Evolutionary conservation across 2,113 vertebrate genomes (phyloP).

Genomic region (Pluvianellus socialis): DNA sequence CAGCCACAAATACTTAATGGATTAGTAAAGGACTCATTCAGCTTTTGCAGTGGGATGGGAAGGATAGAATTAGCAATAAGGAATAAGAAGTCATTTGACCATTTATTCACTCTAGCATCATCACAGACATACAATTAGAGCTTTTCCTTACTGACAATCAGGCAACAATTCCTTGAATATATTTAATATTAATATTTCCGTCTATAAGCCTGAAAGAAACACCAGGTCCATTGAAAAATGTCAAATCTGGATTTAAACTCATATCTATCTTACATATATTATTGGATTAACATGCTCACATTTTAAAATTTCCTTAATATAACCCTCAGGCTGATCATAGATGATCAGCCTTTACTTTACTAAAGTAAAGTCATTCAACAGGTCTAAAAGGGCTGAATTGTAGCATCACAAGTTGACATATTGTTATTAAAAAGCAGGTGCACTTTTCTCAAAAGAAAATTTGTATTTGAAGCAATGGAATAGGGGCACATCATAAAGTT

Average conservation of each 20-base stretch:
- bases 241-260: neutral
- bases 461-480: neutral
- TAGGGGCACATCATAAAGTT: conserved; percentile 1
- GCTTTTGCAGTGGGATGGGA: neutral
- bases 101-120: neutral
- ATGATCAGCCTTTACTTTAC: no score
- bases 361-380: neutral
- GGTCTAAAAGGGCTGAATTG: neutral
- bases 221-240: neutral
- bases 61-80: neutral
- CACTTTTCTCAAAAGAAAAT: neutral
- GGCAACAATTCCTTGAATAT: neutral
- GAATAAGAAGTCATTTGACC: neutral
- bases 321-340: neutral
- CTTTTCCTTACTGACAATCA: neutral
- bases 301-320: neutral
- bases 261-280: neutral
- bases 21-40: neutral
- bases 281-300: neutral
- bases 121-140: neutral
- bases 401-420: neutral
- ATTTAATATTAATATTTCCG: neutral
- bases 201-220: neutral
- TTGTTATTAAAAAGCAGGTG: conserved; percentile 2
- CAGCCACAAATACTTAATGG: neutral